These are phyloP conservation scores for Brachyopa scutellaris DNA, from an alignment of 2,888 invertebrate genomes.

Conservation along the genomic window DNA sequence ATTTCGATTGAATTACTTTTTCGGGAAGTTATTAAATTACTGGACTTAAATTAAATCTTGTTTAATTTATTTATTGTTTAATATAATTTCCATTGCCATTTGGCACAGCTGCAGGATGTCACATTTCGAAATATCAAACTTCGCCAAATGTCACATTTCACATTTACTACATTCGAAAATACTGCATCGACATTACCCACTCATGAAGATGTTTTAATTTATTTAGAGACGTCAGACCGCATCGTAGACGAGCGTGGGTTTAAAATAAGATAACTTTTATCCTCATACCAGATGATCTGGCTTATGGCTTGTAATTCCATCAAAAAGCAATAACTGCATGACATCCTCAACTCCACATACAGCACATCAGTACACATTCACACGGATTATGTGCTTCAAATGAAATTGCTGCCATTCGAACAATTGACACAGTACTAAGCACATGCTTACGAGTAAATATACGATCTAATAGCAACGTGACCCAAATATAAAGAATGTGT, in stretches of 20 bases:
- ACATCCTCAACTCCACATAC: too few species aligned
- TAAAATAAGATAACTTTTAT: neutral
- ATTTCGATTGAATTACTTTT: conserved; percentile 6
- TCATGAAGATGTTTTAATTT: neutral
- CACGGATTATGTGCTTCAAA: conserved; percentile 3
- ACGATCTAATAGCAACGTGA: conserved; percentile 45
- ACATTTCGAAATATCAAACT: too few species aligned
- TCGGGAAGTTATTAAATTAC: conserved; percentile 9
- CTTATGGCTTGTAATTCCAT: conserved; percentile 11
- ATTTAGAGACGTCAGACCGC: neutral
- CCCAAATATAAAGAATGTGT: conserved; percentile 23
- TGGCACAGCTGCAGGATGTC: too few species aligned
- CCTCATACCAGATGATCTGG: conserved; percentile 1
- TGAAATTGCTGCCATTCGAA: conserved; percentile 8
- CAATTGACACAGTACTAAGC: conserved; percentile 30
- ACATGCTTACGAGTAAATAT: conserved; percentile 44
- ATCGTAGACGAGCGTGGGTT: too few species aligned
- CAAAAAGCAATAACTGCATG: conserved; percentile 19
- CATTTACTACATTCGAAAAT: neutral
- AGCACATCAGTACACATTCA: neutral
- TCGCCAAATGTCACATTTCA: neutral
- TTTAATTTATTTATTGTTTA: too few species aligned
- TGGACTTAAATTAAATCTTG: neutral
- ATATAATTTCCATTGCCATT: neutral
- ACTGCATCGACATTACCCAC: too few species aligned